Evolutionary conservation across 1,140 invertebrate species (phyloP), one percentile per base, ranked within the genome.

Genomic region (Cyclargus thomasi): DNA sequence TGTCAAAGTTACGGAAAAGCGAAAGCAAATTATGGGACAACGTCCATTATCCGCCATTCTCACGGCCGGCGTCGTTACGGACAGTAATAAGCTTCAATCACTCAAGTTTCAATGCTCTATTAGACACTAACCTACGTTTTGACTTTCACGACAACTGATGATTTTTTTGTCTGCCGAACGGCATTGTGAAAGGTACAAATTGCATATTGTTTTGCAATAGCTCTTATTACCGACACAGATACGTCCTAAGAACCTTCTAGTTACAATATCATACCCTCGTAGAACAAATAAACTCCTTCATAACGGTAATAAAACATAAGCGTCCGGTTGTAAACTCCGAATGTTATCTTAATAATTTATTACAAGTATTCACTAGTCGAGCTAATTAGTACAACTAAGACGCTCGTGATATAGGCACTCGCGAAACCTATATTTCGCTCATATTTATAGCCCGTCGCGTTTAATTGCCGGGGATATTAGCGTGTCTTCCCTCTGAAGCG

Each of bases 381-480:
- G 39, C 39, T 47, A 47, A 47, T 47, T 47, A 47, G 39, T 47
- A 47, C 4, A 14, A 47, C 11, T 47, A 47, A 47, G 39, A 47
- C 14, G 39, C 39, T 47, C 39, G 39, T 47, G 39, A 47, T 47
- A 47, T 47, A 47, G 39, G 39, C 55, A 59, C 1, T 59, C 6
- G 20, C 18, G 20, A 21, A 59, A 8, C 17, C 55, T 59, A 59
- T 59, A 20, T 59, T 59, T 59, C 10, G 55, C 17, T 8, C 55
- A 18, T 20, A 59, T 59, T 18, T 20, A 86, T 86, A 81, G 83
- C 70, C 68, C 67, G 73, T 77, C 77, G 83, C 85, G 82, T 85
- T 88, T 85, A 85, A 59, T 59, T 20, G 55, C 39, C 39, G 39
- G 14, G 39, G 14, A 47, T 47, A 47, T 47, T 59, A 20, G 55